Evolutionary conservation across 2,888 invertebrate genomes (phyloP), one percentile per base, ranked within the genome.

Genomic region (Stomorhina lunata): DNA sequence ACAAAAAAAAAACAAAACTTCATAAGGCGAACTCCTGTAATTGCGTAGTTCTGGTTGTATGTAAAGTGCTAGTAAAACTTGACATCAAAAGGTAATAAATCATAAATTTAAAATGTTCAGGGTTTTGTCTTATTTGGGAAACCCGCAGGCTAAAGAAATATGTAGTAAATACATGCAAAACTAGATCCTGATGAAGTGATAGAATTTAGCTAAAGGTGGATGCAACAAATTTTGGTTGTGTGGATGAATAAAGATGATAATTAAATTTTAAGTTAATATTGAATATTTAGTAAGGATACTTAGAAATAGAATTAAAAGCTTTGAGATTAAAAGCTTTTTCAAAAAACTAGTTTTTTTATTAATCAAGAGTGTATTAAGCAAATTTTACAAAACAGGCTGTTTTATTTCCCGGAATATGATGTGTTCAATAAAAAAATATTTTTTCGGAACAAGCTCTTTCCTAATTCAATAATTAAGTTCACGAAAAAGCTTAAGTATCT

Each of bases 51-150:
- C 40, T 50, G 76, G 68, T 5, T 59, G 59, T 59, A 40, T 40
- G 57, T 34, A 50, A 37, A 29, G 29, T 59, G 57, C 37, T 55
- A 61, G 63, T 75, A 15, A 68, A 59, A 68, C 29, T 4, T 29
- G 68, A 59, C 45, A 29, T 68, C 29, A 48, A 66, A 68, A 57
- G 59, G 59, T 50, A 76, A 76, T 76, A 76, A 76, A 76, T 76
- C 68, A 76, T 76, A 48, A 59, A 15, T 63, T 20, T 20, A 22
- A 29, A 63, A 22, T 15, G 40, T 17, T 27, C 50, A n/a, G 50
- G n/a, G n/a, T n/a, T n/a, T n/a, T n/a, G n/a, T n/a, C n/a, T n/a
- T 12, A 27, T 3, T 50, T 29, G 61, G 6, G 40, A 50, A 63
- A 29, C n/a, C 27, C 59, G 1, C 10, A 34, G 29, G 25, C 45